Evolutionary conservation across 2,797 vertebrate species (phyloP).

Genomic region (Orestias chungarensis): DNA sequence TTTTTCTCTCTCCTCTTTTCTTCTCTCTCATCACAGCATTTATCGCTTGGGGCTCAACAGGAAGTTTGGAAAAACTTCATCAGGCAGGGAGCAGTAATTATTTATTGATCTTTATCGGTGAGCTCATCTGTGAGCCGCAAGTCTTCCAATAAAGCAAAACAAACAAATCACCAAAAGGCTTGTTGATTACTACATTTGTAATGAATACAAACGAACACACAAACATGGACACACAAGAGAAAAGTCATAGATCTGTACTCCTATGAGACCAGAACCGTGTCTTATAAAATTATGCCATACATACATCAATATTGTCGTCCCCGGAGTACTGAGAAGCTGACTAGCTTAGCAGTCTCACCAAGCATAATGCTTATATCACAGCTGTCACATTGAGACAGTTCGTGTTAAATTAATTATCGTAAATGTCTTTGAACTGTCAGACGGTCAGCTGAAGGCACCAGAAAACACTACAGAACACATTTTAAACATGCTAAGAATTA

Average conservation of each 20-base stretch:
- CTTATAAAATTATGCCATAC: background rate
- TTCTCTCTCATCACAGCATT: background rate
- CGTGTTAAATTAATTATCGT: background rate
- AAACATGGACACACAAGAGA: no score
- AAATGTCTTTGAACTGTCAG: background rate
- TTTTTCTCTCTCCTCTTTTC: background rate
- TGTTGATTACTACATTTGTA: conserved; percentile 45
- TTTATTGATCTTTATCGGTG: conserved; percentile 73
- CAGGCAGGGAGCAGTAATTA: conserved; percentile 65
- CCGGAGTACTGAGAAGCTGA: background rate
- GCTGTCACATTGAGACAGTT: no score
- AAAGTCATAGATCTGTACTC: no score
- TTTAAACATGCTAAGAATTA: background rate
- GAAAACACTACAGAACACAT: background rate
- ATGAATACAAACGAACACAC: conserved; percentile 21
- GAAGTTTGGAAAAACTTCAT: conserved; percentile 42
- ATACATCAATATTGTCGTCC: background rate
- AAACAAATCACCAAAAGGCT: conserved; percentile 27
- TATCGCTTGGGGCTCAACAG: conserved; percentile 18
- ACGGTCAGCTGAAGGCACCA: background rate
- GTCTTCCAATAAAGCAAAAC: conserved; percentile 63
- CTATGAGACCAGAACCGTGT: conserved; percentile 4
- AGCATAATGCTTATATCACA: no score
- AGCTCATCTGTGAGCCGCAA: conserved; percentile 68
- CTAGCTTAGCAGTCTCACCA: background rate